Base-by-base conservation (phyloP, 2,113 vertebrate species). In the Heterotilapia buettikoferi region DNA sequence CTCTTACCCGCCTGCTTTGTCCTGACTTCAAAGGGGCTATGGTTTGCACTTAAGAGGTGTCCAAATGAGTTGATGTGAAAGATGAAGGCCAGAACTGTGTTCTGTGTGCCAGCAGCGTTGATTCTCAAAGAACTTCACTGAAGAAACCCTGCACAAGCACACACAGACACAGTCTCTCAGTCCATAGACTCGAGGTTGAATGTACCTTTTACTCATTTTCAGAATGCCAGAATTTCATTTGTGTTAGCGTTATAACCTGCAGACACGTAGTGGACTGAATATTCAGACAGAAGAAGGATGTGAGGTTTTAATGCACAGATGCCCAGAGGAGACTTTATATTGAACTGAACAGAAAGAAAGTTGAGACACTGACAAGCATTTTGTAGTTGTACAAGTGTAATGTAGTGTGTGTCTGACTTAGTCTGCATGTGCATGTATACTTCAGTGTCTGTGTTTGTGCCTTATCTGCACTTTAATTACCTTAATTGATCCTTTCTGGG, bases 21-120 rank as follows among this genome's bases (percentile, higher is more conserved):
- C 86, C 89, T 31, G 85, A 94, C 94, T 93, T 95, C 92, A 95
- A 92, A 94, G 92, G 82, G 43, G 38, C 21, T 19, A 38, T 66
- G 73, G 84, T 89, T 88, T 84, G 78, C 73, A 82, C 86, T 92
- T 87, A 87, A 56, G 85, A 90, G 84, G 90, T 83, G 88, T 91
- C 84, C 87, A 87, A 94, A 93, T 89, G 86, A 92, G 84, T 87
- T 84, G 89, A 92, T 88, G 87, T 82, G 88, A 82, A 86, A 91
- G 86, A 92, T 83, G 88, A 91, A 92, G 89, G 90, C 52, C 88
- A 61, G 56, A 40, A 71, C 80, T 57, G 33, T 47, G 36, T 84
- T 87, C 84, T 86, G n/a, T 81, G 50, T 88, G 90, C 89, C 91
- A 81, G 36, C 43, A 87, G 89, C 81, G 50, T 66, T 45, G 33